Evolutionary conservation across 2,888 invertebrate genomes (phyloP).

Genomic region (Leptarthrus brevirostris): DNA sequence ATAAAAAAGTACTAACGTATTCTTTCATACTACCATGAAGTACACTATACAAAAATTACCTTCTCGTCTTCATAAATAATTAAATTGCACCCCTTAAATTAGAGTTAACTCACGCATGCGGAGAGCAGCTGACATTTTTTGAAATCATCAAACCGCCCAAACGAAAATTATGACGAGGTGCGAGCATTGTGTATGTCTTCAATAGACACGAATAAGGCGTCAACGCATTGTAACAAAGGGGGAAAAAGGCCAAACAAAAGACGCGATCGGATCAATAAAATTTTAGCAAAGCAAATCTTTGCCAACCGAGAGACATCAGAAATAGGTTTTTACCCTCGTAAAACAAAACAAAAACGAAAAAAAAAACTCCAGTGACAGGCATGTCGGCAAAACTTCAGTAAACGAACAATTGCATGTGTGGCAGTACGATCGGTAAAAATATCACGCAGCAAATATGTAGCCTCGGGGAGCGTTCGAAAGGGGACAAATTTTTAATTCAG

Average conservation of each 20-base stretch:
- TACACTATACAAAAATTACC: too few relatives aligned
- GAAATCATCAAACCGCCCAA: conserved; percentile 2
- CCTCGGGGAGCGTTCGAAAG: background rate
- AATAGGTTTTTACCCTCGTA: background rate
- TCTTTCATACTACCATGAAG: too few relatives aligned
- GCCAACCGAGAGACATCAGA: background rate
- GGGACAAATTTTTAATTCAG: conserved; percentile 49
- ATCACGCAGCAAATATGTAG: background rate
- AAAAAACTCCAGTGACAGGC: background rate
- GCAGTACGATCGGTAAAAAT: background rate
- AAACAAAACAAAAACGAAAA: background rate
- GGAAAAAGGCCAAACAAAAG: conserved; percentile 23
- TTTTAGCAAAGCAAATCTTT: conserved; percentile 9
- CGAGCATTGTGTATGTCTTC: background rate
- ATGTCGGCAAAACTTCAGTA: background rate
- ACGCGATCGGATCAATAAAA: conserved; percentile 31
- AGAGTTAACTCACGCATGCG: background rate
- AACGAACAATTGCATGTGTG: background rate
- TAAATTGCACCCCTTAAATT: background rate
- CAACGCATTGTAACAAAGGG: background rate
- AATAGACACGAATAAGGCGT: background rate
- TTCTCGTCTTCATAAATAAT: too few relatives aligned
- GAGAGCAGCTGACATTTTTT: conserved; percentile 9
- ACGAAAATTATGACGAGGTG: conserved; percentile 4
- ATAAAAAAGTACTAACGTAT: too few relatives aligned